phyloP scores from a whole-genome alignment of 1,140 invertebrate genomes.

The Pemphigus obesinymphae region DNA sequence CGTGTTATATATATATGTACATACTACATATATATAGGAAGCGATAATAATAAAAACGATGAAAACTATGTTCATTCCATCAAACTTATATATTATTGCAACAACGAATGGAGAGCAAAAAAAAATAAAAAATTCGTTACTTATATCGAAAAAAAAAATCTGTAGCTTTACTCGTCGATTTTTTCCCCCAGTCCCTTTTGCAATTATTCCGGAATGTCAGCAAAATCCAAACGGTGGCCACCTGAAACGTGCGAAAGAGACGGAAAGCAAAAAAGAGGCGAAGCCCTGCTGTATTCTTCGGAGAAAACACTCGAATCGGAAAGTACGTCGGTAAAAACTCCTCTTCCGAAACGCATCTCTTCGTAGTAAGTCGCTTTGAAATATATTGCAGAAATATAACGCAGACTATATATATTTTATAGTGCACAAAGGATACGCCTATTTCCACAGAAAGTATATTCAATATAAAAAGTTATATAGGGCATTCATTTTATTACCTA shows the following conservation, averaged over 20 bases:
- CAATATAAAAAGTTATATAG: no score
- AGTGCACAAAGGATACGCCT: no score
- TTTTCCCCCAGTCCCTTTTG: neutral
- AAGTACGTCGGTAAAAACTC: neutral
- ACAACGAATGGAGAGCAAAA: neutral
- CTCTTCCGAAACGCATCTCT: neutral
- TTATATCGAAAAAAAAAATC: neutral
- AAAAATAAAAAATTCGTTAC: neutral
- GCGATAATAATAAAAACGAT: neutral
- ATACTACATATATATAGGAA: no score
- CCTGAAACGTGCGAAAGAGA: slow-evolving; percentile 33
- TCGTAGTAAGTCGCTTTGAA: neutral
- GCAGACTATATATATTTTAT: no score
- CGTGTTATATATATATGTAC: neutral
- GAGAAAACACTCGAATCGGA: neutral
- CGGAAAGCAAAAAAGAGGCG: slow-evolving; percentile 19
- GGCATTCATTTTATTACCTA: no score
- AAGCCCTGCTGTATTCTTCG: neutral
- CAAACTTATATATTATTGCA: no score
- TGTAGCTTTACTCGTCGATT: neutral
- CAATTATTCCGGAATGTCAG: slow-evolving; percentile 15
- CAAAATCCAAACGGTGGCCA: slow-evolving; percentile 6
- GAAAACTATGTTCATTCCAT: neutral
- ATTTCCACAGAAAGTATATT: no score
- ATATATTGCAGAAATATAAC: no score